Conservation (phyloP, 2,797 vertebrate species). For the Semotilus atromaculatus region DNA sequence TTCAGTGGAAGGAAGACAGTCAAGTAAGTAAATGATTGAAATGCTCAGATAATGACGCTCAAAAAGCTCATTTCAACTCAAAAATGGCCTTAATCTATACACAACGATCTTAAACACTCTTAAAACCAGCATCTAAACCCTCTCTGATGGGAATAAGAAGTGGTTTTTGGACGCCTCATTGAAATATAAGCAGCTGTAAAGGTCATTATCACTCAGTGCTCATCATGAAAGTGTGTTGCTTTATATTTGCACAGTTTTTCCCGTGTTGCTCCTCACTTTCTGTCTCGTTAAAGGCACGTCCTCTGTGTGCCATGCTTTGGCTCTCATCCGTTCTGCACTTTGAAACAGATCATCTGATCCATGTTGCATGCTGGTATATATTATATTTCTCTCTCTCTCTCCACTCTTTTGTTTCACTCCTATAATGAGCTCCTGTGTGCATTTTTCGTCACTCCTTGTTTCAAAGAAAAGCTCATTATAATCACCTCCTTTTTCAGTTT, state of each 20-base stretch:
- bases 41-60: not conserved
- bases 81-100: not conserved
- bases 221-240: not conserved
- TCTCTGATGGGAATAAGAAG: not conserved
- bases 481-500: constrained; percentile 4
- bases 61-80: not conserved
- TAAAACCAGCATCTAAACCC: not conserved
- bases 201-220: not conserved
- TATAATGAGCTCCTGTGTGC: constrained; percentile 4
- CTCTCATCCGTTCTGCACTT: not conserved
- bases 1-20: not conserved
- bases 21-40: not conserved
- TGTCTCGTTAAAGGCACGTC: not conserved
- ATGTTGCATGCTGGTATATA: not conserved
- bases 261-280: not conserved
- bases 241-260: not conserved
- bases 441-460: not conserved
- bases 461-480: constrained; percentile 6
- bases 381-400: not conserved
- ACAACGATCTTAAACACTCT: not conserved
- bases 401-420: not conserved
- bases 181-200: not conserved
- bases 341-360: too few relatives aligned
- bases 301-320: not conserved
- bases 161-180: not conserved